Evolutionary conservation across 1,140 invertebrate species (phyloP).

Genomic region (Hyles euphorbiae): DNA sequence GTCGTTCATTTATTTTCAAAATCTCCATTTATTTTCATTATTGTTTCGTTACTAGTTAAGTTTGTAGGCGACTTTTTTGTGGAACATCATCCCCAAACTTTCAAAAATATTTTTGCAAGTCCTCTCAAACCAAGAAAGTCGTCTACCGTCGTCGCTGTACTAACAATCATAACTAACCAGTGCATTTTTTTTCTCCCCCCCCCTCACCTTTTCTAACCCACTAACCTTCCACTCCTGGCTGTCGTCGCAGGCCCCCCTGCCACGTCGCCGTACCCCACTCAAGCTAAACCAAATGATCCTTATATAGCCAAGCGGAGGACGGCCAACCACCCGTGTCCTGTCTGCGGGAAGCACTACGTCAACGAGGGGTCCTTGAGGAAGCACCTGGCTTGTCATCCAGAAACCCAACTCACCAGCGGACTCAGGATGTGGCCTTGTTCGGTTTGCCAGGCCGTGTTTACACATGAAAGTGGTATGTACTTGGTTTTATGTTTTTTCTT

Average conservation of each 20-base stretch:
- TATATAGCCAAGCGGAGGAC: conserved; percentile 94
- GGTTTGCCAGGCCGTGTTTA: conserved; percentile 95
- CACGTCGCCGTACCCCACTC: conserved; percentile 70
- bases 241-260: conserved; percentile 60
- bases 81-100: conserved; percentile 22
- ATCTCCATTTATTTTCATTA: conserved; percentile 22
- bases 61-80: conserved; percentile 7
- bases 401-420: conserved; percentile 90
- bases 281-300: conserved; percentile 78
- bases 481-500: background rate
- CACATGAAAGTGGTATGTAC: conserved; percentile 91
- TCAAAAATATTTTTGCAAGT: conserved; percentile 11
- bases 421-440: conserved; percentile 96
- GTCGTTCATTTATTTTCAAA: conserved; percentile 22
- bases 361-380: conserved; percentile 95
- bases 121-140: conserved; percentile 6
- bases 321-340: conserved; percentile 94
- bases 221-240: conserved; percentile 66
- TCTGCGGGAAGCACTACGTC: conserved; percentile 96
- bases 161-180: conserved; percentile 58
- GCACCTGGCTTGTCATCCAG: conserved; percentile 93
- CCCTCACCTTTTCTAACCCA: conserved; percentile 46
- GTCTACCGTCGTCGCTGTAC: conserved; percentile 14
- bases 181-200: conserved; percentile 50
- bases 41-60: conserved; percentile 6